Percentiles rank a stretch among this genome's conserved stretches.
Evolutionary conservation across 2,888 invertebrate genomes (phyloP).

Genomic region (Disparrhopalites patrizii): DNA sequence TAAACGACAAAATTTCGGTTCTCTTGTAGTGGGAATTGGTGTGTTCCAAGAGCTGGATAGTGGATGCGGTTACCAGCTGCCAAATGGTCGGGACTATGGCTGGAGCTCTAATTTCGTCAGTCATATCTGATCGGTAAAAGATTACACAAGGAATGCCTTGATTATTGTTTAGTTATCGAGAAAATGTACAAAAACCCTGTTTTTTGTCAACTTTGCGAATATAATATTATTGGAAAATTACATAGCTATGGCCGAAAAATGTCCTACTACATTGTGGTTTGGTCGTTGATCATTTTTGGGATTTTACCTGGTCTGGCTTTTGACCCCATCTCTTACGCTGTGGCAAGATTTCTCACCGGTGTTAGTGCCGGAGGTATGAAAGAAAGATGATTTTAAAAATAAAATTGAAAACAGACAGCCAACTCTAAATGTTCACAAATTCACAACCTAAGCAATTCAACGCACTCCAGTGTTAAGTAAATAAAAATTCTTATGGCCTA

Average conservation of each 20-base stretch:
- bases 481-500: background rate
- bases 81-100: conserved; percentile 41
- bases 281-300: conserved; percentile 39
- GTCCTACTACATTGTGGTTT: conserved; percentile 35
- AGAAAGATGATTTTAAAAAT: no score
- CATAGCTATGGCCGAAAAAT: conserved; percentile 41
- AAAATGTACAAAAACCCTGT: no score
- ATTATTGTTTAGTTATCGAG: no score
- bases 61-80: conserved; percentile 38
- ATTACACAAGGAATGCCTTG: no score
- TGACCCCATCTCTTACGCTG: conserved; percentile 32
- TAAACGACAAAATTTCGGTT: no score
- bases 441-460: no score
- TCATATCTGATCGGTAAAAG: conserved; percentile 34
- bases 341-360: conserved; percentile 41
- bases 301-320: conserved; percentile 33
- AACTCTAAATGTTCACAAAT: no score
- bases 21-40: conserved; percentile 38
- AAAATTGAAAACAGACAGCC: no score
- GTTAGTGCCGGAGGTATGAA: conserved; percentile 38
- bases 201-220: no score
- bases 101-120: conserved; percentile 35
- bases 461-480: no score
- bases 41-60: conserved; percentile 41
- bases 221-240: no score